Evolutionary conservation across 1,140 invertebrate species (phyloP), one percentile per base, ranked within the genome.

Genomic region (Yoshiicerus persimilis): DNA sequence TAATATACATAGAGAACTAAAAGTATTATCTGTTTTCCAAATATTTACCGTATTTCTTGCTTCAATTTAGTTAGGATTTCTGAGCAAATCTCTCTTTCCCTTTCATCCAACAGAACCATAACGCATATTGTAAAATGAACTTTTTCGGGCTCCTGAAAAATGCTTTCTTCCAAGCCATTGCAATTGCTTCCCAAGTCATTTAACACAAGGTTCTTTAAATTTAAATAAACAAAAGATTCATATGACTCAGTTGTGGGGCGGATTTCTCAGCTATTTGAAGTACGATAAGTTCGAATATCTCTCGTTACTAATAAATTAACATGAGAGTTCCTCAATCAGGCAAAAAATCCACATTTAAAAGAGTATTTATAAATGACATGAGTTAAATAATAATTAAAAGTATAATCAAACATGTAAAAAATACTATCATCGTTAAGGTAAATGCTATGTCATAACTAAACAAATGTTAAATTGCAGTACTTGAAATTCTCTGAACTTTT

Each of bases 91-190:
- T 94, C 92, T 90, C 94, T 83, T 91, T 97, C 96, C 86, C 92
- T 92, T 41, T 96, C 94, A 92, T 96, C 95, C 85, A 96, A 92
- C 41, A 98, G 92, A 13, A 94, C 94, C 90, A 97, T 92, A 5
- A 95, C 94, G 38, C 94, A 94, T 80, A 97, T 91, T 0, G 97
- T 98, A 25, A 97, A 90, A 93, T 98, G 97, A 8, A 97, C 92
- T 92, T 96, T 97, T 10, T 93, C 91, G 1, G 95, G 92, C 64
- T 92, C 94, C 92, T 96, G 95, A 93, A 98, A 97, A 87, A 97
- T 91, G 6, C 92, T 93, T 83, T 95, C 94, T 64, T 95, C 94
- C 47, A 97, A 90, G 2, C 95, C 95, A 86, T 91, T 84, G 30
- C 91, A 83, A 13, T 20, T 9, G 8, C 20, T 56, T 56, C 47